A percentile compares a stretch with the other conserved stretches of the same genome.
Conservation (phyloP, 2,113 vertebrate genomes). For the Hylia prasina region DNA sequence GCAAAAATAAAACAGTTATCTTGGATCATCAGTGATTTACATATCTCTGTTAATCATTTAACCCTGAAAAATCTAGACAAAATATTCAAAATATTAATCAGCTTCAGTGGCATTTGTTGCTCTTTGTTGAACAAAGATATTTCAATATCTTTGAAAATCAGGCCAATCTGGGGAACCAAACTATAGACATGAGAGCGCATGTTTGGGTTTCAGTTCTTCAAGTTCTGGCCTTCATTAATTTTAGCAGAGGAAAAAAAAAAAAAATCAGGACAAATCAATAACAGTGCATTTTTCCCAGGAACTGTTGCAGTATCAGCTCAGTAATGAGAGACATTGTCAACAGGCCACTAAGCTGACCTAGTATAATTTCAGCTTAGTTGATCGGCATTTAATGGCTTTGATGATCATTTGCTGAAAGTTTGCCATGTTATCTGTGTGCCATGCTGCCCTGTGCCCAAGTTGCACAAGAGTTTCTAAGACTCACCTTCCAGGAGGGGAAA, state of each 20-base stretch:
- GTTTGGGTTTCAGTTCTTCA: not conserved
- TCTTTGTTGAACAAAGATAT: not conserved
- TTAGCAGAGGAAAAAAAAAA: not conserved
- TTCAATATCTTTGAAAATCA: not conserved
- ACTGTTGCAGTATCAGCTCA: not conserved
- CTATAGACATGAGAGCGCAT: not conserved
- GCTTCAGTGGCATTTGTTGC: not conserved
- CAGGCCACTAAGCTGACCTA: not conserved
- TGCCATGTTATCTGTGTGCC: not conserved
- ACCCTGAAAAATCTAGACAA: not conserved
- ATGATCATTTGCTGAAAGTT: constrained; percentile 46
- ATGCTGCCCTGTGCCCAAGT: not conserved
- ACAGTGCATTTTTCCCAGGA: not conserved
- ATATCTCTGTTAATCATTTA: not conserved
- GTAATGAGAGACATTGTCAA: constrained; percentile 24
- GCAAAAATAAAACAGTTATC: constrained; percentile 3
- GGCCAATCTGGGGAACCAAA: not conserved
- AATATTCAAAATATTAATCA: not conserved
- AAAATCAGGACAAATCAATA: not conserved
- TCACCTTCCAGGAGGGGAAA: not conserved
- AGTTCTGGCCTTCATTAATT: not conserved
- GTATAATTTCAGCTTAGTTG: constrained; percentile 12
- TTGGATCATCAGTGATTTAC: not conserved
- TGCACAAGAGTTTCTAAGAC: not conserved
- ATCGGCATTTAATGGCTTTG: constrained; percentile 3